Percentiles rank a stretch among this genome's conserved stretches.
Evolutionary conservation across 2,797 vertebrate genomes (phyloP).

Genomic region (Clarias platycephalus): DNA sequence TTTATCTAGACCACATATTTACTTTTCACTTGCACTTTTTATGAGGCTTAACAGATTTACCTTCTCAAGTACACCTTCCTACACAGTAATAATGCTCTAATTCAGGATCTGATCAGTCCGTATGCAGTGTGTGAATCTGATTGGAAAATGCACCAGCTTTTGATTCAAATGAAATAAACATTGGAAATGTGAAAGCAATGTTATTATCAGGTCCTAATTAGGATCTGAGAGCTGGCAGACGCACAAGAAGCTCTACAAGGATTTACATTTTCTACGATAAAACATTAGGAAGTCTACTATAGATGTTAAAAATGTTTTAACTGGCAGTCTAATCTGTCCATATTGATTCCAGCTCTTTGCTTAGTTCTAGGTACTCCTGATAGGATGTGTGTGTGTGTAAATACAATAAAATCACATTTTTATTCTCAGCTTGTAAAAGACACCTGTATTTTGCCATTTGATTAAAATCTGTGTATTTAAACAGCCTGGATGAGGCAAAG

Average conservation of each 20-base stretch:
- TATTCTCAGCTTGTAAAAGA: background rate
- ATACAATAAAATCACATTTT: background rate
- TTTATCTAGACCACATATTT: background rate
- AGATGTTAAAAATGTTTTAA: background rate
- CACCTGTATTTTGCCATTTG: background rate
- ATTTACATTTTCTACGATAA: background rate
- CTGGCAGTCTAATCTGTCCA: background rate
- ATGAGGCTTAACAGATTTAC: background rate
- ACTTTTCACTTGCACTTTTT: background rate
- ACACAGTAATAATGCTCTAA: background rate
- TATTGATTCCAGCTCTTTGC: background rate
- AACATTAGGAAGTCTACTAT: background rate
- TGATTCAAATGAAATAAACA: background rate
- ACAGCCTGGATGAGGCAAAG: too few relatives aligned
- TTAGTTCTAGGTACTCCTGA: background rate
- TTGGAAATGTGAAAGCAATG: background rate
- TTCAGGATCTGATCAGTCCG: background rate
- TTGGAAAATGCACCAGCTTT: background rate
- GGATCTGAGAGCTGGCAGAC: background rate
- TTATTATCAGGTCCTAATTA: background rate
- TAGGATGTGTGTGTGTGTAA: background rate
- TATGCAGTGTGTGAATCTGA: background rate
- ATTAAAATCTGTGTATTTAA: background rate
- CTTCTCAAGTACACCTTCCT: background rate
- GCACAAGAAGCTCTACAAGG: background rate